A percentile compares a stretch with the other conserved stretches of the same genome.
These are phyloP conservation scores for Alloplasta piceator DNA, from an alignment of 2,888 invertebrate species.

Conservation along the genomic window DNA sequence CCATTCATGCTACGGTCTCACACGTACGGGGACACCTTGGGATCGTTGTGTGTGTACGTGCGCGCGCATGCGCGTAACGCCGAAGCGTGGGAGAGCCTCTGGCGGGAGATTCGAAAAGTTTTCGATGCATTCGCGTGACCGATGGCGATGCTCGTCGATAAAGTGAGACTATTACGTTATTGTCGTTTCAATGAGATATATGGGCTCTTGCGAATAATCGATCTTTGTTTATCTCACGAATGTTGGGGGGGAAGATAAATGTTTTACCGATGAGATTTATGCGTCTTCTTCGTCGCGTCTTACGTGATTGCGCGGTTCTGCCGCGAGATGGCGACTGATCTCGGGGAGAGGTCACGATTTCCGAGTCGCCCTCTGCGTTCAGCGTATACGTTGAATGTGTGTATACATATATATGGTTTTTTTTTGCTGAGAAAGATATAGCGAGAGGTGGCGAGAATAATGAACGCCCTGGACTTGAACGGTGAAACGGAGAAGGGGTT, in stretches of 20 bases:
- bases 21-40: slow-evolving; percentile 4
- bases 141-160: neutral
- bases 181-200: neutral
- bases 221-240: neutral
- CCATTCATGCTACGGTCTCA: slow-evolving; percentile 60
- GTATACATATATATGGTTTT: neutral
- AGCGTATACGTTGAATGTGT: slow-evolving; percentile 20
- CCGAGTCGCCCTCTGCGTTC: slow-evolving; percentile 9
- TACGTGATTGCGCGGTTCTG: neutral
- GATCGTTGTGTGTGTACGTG: neutral
- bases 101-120: slow-evolving; percentile 55
- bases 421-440: neutral
- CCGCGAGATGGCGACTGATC: slow-evolving; percentile 60
- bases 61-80: slow-evolving; percentile 3
- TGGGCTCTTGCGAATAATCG: neutral
- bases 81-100: slow-evolving; percentile 10
- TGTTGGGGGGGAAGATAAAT: too few relatives aligned
- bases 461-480: slow-evolving; percentile 2
- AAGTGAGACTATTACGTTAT: neutral
- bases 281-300: neutral
- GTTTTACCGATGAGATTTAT: neutral
- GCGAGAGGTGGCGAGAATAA: slow-evolving; percentile 1
- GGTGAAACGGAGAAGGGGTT: slow-evolving; percentile 31
- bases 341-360: slow-evolving; percentile 45
- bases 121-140: too few relatives aligned